Conservation (phyloP, 2,113 vertebrate genomes). For the Crypturellus undulatus region DNA sequence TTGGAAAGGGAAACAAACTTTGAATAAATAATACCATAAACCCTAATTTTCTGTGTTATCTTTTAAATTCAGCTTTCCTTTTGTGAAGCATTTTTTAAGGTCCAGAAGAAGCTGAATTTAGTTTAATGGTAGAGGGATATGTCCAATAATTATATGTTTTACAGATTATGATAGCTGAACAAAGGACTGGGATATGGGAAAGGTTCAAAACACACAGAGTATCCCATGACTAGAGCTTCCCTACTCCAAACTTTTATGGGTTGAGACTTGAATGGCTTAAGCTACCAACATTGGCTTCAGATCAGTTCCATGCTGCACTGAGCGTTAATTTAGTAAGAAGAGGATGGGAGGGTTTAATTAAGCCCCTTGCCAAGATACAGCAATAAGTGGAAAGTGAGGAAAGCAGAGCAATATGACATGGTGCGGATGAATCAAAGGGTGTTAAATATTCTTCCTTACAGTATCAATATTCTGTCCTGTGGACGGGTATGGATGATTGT, state of each 20-base stretch:
- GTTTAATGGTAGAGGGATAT: neutral
- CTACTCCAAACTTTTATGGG: constrained; percentile 20
- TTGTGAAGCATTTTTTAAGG: neutral
- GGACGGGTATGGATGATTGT: neutral
- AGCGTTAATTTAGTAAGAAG: constrained; percentile 60
- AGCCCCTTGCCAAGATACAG: constrained; percentile 65
- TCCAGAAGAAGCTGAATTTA: neutral
- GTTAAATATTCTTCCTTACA: constrained; percentile 34
- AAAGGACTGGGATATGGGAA: neutral
- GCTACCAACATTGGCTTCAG: constrained; percentile 61
- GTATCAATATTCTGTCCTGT: neutral
- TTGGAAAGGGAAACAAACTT: neutral
- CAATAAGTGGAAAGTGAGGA: constrained; percentile 48
- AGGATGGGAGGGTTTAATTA: constrained; percentile 71
- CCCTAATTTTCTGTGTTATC: neutral
- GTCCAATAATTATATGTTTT: neutral
- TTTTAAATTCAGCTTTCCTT: neutral
- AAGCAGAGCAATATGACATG: constrained; percentile 22
- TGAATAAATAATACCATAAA: neutral
- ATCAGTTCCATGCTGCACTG: constrained; percentile 46
- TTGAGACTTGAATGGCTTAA: constrained; percentile 51
- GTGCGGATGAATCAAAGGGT: constrained; percentile 50
- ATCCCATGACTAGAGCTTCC: neutral
- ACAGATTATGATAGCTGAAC: neutral
- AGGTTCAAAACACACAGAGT: neutral